Conservation (phyloP, 2,113 vertebrate genomes). For the Phalacrocorax pelagicus region DNA sequence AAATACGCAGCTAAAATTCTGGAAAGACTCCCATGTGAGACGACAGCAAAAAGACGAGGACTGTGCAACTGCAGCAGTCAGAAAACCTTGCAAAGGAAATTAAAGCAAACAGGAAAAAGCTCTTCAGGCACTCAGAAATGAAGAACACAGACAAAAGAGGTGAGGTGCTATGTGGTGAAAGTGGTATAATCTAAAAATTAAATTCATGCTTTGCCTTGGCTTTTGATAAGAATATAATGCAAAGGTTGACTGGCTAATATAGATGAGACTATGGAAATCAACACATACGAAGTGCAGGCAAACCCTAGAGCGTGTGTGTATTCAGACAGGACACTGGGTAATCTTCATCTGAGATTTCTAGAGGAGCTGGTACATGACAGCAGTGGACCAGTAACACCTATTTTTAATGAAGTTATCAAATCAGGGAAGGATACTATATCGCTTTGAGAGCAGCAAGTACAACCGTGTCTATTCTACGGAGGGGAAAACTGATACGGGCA, state of each 20-base stretch:
- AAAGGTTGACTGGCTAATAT: neutral
- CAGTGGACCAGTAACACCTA: neutral
- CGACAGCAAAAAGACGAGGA: neutral
- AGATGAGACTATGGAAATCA: neutral
- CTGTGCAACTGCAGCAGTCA: neutral
- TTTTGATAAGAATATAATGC: neutral
- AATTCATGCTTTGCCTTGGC: neutral
- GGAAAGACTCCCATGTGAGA: neutral
- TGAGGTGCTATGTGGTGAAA: neutral
- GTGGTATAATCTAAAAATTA: neutral
- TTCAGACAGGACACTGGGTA: neutral
- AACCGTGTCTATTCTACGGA: accelerated
- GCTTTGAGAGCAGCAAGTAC: neutral
- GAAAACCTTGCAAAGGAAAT: neutral
- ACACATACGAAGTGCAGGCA: neutral
- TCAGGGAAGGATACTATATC: neutral
- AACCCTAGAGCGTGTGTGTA: neutral
- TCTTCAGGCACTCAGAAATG: neutral
- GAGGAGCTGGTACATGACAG: neutral
- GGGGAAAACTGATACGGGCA: neutral
- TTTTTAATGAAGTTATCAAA: no score
- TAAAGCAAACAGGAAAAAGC: neutral
- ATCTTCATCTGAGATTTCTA: neutral
- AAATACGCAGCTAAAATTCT: neutral
- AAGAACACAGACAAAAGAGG: neutral